These are phyloP conservation scores for Neofelis nebulosa DNA, from an alignment of 2,113 vertebrate genomes.

Conservation along the genomic window DNA sequence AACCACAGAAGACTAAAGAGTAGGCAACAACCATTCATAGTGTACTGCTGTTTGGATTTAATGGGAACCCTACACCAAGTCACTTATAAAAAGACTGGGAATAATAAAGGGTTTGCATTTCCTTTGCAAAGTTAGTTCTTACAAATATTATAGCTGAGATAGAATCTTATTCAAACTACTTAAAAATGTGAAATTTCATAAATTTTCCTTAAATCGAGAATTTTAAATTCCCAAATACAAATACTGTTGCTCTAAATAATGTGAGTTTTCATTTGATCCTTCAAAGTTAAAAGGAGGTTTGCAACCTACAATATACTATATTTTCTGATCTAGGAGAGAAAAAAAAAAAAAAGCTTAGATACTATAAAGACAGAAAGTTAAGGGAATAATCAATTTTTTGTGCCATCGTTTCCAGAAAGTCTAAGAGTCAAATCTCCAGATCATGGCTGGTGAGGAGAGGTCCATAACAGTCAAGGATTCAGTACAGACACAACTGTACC, in stretches of 20 bases:
- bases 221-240: conserved; percentile 45
- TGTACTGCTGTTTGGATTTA: not conserved
- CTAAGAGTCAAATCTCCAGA: not conserved
- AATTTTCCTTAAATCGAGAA: conserved; percentile 52
- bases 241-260: conserved; percentile 15
- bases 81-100: not conserved
- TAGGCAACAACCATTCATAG: not conserved
- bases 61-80: not conserved
- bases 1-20: not conserved
- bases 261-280: not conserved
- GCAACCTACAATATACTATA: not conserved
- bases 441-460: not conserved
- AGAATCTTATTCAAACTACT: conserved; percentile 30
- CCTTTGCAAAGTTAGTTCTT: conserved; percentile 14
- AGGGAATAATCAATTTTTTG: conserved; percentile 26
- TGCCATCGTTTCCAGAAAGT: not conserved
- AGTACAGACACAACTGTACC: not conserved
- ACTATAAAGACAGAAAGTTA: conserved; percentile 23
- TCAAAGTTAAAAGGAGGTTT: conserved; percentile 48
- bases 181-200: conserved; percentile 53
- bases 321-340: conserved; percentile 37
- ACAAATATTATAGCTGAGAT: not conserved
- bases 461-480: not conserved
- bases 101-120: not conserved
- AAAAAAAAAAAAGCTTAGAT: conserved; percentile 16